Conservation (phyloP, 2,888 invertebrate species). For the Cryptocephalus primarius region DNA sequence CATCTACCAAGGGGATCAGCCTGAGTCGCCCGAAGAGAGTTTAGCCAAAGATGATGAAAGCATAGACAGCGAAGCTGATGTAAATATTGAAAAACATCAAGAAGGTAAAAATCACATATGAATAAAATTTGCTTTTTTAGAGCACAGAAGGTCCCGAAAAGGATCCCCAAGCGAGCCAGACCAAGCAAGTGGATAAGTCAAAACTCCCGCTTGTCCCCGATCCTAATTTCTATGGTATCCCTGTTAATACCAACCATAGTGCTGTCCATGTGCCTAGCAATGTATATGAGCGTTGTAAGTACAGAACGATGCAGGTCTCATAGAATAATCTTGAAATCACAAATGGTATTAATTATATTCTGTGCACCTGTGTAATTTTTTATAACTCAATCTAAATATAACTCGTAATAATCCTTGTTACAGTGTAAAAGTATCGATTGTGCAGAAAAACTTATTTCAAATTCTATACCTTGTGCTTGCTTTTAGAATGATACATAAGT, state of each 20-base stretch:
- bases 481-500: too few species aligned
- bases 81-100: constrained; percentile 15
- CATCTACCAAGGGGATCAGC: constrained; percentile 25
- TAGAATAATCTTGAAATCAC: too few species aligned
- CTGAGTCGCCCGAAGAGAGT: constrained; percentile 15
- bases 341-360: too few species aligned
- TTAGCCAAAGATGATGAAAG: constrained; percentile 15
- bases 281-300: constrained; percentile 78
- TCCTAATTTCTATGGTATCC: constrained; percentile 66
- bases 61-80: constrained; percentile 7
- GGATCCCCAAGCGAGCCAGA: constrained; percentile 34
- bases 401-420: too few species aligned
- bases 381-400: too few species aligned
- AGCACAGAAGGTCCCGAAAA: constrained; percentile 29
- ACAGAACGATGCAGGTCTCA: background rate
- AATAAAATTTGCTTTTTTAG: constrained; percentile 13
- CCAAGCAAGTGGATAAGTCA: constrained; percentile 44
- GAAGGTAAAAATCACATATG: too few species aligned
- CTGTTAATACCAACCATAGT: constrained; percentile 67
- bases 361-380: too few species aligned
- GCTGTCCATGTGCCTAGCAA: constrained; percentile 94
- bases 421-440: too few species aligned
- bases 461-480: too few species aligned
- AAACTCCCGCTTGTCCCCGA: constrained; percentile 51
- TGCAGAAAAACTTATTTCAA: too few species aligned